phyloP scores from a whole-genome alignment of 2,888 invertebrate genomes.

The Drosophila histrio region DNA sequence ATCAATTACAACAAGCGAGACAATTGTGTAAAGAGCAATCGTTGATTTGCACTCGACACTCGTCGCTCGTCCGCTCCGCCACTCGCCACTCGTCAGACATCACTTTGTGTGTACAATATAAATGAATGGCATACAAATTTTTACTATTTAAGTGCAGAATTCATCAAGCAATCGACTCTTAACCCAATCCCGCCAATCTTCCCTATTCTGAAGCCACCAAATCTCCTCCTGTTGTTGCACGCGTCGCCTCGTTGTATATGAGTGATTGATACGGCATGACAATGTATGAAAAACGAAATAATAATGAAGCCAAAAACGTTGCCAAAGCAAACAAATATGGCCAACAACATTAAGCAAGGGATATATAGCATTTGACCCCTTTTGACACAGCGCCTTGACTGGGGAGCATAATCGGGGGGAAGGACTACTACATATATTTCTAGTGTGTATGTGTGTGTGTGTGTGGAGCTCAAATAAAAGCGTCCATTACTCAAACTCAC shows the following conservation, averaged over 20 bases:
- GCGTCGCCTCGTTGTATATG: conserved; percentile 42
- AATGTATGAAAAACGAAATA: conserved; percentile 53
- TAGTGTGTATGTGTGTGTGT: conserved; percentile 14
- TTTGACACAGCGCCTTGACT: conserved; percentile 68
- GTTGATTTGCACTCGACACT: conserved; percentile 55
- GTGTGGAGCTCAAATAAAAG: conserved; percentile 75
- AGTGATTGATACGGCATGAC: conserved; percentile 74
- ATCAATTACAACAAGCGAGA: conserved; percentile 62
- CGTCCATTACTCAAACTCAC: conserved; percentile 77
- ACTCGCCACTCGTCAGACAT: background rate
- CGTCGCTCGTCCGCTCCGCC: background rate
- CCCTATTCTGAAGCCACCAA: conserved; percentile 1
- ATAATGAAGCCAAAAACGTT: conserved; percentile 57
- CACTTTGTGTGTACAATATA: conserved; percentile 61
- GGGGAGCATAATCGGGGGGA: background rate
- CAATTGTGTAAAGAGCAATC: conserved; percentile 50
- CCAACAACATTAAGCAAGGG: conserved; percentile 30
- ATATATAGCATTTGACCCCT: conserved; percentile 77
- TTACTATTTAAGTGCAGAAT: conserved; percentile 65
- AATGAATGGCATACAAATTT: conserved; percentile 79
- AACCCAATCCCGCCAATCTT: background rate
- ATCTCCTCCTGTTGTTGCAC: conserved; percentile 7
- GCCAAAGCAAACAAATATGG: conserved; percentile 68
- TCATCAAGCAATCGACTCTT: conserved; percentile 49
- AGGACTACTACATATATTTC: background rate